A percentile compares a stretch with the other conserved stretches of the same genome.
Conservation (phyloP, 2,113 vertebrate species). For the Semnornis frantzii region DNA sequence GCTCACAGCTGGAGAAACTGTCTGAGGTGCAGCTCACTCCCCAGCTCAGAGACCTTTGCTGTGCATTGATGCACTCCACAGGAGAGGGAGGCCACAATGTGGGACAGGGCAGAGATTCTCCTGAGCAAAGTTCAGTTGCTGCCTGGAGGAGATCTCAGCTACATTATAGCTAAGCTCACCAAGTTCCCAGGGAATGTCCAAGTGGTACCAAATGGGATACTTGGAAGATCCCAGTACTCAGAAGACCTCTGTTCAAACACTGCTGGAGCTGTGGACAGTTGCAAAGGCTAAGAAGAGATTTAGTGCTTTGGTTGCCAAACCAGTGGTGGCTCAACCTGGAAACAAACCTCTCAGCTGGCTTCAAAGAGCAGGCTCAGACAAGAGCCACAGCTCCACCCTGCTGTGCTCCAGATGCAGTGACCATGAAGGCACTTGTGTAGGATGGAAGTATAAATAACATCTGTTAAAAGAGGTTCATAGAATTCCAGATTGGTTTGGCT, state of each 20-base stretch:
- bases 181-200: not conserved
- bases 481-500: no score
- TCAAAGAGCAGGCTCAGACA: not conserved
- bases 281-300: not conserved
- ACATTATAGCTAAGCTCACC: not conserved
- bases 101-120: not conserved
- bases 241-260: not conserved
- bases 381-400: not conserved
- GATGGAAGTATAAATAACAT: not conserved
- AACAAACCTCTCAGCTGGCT: not conserved
- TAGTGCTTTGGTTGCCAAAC: not conserved
- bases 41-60: rapidly evolving
- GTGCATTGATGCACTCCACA: rapidly evolving
- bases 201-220: not conserved
- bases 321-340: not conserved
- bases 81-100: not conserved
- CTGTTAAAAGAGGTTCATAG: not conserved
- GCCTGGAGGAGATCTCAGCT: not conserved
- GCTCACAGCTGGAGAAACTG: not conserved
- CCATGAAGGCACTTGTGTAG: not conserved
- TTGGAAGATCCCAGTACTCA: not conserved
- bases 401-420: not conserved
- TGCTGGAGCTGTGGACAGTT: not conserved
- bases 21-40: not conserved
- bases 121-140: not conserved